Base-by-base conservation (phyloP, 2,888 invertebrate genomes). In the Opisthograptis luteolata region DNA sequence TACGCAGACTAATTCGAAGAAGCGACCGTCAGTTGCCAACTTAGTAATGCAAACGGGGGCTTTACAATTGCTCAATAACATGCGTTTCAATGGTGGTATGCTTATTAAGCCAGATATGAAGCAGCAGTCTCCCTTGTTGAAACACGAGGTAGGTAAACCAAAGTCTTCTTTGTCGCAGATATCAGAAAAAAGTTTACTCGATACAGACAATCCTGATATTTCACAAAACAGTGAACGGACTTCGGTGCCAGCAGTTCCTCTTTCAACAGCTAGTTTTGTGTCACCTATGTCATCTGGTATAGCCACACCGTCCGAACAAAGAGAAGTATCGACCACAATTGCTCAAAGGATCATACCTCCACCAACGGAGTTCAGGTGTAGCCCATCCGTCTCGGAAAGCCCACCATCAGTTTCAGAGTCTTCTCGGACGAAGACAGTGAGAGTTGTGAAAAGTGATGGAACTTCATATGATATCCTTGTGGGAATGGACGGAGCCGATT, bases 401-500 rank as follows among this genome's bases (percentile, higher is more conserved):
- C 93, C 94, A 54, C 87, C 93, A 36, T 93, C 93, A 55, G 83
- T 89, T 59, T 89, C 90, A 24, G 88, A 90, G 65, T 92, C 91
- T 60, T 91, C 89, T 57, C 83, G 92, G 57, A 92, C 92, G 37
- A 87, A 86, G 70, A 92, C 92, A 58, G 83, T 93, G 44, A 80
- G 81, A 60, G 87, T 92, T 32, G 84, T 92, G n/a, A 92, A 92
- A 70, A 91, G 92, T 41, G 87, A 92, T 51, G 92, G 91, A 44
- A 90, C 91, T 37, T 94, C 94, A 24, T 96, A 94, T 70, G 96
- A 97, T 76, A 92, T 96, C 53, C 88, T 97, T 51, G 92, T 94
- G 12, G 95, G 94, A 37, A 91, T 97, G 82, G 96, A 97, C 74
- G 95, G 95, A 53, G 95, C 96, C n/a, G 97, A 97, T 81, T 86